A percentile compares a stretch with the other conserved stretches of the same genome.
These are phyloP conservation scores for Maccullochella peelii DNA, from an alignment of 2,113 vertebrate genomes.

Conservation along the genomic window DNA sequence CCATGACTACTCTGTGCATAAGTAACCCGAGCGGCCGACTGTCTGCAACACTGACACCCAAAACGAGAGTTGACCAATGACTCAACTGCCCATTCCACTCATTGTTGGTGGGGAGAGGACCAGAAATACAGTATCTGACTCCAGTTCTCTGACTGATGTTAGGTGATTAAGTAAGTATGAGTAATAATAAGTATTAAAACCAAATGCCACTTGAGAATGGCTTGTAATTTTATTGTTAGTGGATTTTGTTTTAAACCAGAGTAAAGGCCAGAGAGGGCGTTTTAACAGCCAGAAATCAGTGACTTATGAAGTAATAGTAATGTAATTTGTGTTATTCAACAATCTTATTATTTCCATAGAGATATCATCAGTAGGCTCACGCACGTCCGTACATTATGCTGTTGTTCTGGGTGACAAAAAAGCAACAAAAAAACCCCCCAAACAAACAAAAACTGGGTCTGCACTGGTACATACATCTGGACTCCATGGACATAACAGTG, in stretches of 20 bases:
- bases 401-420: neutral
- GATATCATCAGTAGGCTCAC: neutral
- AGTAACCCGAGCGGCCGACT: slow-evolving; percentile 30
- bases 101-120: neutral
- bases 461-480: neutral
- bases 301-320: neutral
- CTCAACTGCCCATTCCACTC: slow-evolving; percentile 25
- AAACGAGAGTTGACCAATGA: slow-evolving; percentile 22
- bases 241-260: no score
- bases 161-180: neutral
- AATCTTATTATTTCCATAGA: neutral
- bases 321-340: neutral
- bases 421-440: no score
- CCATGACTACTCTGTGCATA: neutral
- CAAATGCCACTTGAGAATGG: neutral
- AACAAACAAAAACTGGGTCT: no score
- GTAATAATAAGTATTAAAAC: neutral
- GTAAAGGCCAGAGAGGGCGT: neutral
- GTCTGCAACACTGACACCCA: slow-evolving; percentile 19
- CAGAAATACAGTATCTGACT: neutral
- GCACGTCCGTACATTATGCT: neutral
- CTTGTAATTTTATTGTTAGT: no score
- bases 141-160: neutral
- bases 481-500: neutral
- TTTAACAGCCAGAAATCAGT: neutral